Conservation (phyloP, 2,888 invertebrate species). For the Nomada goodeniana region DNA sequence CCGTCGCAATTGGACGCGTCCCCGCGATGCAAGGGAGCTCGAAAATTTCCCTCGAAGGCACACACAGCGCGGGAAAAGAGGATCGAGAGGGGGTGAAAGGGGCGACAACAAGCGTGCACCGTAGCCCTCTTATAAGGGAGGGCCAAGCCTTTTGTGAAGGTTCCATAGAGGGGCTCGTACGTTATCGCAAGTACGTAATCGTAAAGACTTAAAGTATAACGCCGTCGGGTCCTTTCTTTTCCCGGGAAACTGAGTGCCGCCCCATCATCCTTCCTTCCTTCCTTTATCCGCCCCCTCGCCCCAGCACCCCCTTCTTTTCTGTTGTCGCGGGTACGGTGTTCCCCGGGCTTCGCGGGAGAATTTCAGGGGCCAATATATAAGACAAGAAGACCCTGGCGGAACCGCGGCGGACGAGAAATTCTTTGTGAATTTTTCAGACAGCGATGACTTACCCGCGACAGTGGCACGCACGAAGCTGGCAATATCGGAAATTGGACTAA, state of each 20-base stretch:
- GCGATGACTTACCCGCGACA: conserved; percentile 64
- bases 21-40: conserved; percentile 13
- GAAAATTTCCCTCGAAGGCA: conserved; percentile 34
- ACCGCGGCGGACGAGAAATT: conserved; percentile 39
- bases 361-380: conserved; percentile 59
- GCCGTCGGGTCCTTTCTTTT: conserved; percentile 49
- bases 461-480: conserved; percentile 7
- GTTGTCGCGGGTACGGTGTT: conserved; percentile 15
- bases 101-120: conserved; percentile 33
- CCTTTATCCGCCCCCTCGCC: conserved; percentile 7
- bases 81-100: not conserved
- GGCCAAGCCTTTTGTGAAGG: conserved; percentile 49
- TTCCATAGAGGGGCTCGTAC: conserved; percentile 55
- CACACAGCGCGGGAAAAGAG: not conserved
- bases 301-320: conserved; percentile 19
- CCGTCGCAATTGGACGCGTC: conserved; percentile 26
- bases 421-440: conserved; percentile 66
- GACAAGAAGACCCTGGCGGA: conserved; percentile 56
- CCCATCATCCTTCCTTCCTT: conserved; percentile 56
- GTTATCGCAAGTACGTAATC: conserved; percentile 67
- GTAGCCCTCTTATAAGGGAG: conserved; percentile 36
- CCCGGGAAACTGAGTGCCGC: conserved; percentile 35
- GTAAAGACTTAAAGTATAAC: conserved; percentile 69
- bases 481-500: not conserved
- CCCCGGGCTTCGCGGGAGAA: conserved; percentile 47